These are phyloP conservation scores for Chlorodrepanis virens DNA, from an alignment of 2,113 vertebrate genomes.

Conservation along the genomic window DNA sequence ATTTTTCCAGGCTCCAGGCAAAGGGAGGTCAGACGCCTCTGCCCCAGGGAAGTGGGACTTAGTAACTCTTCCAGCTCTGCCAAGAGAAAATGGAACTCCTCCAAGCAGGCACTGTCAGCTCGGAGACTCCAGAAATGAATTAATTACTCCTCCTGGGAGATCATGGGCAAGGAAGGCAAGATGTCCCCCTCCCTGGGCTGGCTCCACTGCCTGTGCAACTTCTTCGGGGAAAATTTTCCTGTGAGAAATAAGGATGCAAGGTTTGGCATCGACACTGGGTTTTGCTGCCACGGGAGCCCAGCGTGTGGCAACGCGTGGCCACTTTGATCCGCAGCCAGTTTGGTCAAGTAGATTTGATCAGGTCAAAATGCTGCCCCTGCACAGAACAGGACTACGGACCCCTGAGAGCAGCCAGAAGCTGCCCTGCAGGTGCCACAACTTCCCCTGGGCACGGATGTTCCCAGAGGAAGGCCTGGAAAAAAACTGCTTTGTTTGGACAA, in stretches of 20 bases:
- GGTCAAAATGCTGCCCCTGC: not conserved
- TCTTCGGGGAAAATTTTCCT: not conserved
- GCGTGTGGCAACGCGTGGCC: rapidly evolving
- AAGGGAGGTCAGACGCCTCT: not conserved
- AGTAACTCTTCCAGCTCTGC: not conserved
- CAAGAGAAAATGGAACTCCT: slow-evolving; percentile 2
- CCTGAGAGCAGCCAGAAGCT: not conserved
- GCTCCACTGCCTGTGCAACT: not conserved
- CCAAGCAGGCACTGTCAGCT: not conserved
- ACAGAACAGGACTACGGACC: not conserved
- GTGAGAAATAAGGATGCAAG: not conserved
- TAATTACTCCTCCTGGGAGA: not conserved
- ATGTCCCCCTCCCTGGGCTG: not conserved
- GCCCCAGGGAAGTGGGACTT: not conserved
- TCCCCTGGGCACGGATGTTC: rapidly evolving
- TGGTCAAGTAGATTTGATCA: not conserved
- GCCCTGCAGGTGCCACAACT: rapidly evolving
- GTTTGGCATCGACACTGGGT: rapidly evolving
- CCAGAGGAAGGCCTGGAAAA: not conserved
- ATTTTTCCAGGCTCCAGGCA: not conserved
- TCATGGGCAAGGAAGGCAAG: not conserved
- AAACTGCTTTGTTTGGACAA: not conserved
- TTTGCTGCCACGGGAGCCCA: rapidly evolving
- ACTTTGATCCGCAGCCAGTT: not conserved
- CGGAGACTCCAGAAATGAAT: not conserved